Evolutionary conservation across 2,113 vertebrate genomes (phyloP), one percentile per base, ranked within the genome.

Genomic region (Takifugu flavidus): DNA sequence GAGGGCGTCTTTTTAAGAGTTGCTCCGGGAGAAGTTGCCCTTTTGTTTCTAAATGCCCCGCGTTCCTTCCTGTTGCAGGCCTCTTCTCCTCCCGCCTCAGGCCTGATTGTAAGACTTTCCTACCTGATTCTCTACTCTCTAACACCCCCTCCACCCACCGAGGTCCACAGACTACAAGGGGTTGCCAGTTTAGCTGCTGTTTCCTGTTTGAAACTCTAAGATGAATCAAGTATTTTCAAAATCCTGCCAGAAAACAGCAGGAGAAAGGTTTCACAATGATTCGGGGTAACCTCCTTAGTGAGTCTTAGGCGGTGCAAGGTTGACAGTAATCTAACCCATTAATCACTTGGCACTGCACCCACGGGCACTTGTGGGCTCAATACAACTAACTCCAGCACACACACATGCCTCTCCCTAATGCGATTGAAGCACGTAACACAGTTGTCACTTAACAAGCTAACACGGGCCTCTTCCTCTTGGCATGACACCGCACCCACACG

Each of bases 1-100:
- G 66, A 54, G 51, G 54, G 26, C 25, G 52, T 63, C 66, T 44
- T 31, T 66, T 1, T n/a, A 28, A 42, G 13, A 45, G 56, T 59
- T 60, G 53, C 58, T 59, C 51, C 51, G 44, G 49, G 69, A 55
- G 51, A 70, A 56, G 53, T 29, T 78, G 31, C n/a, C 53, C 20
- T 59, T 26, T 66, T 29, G 20, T 59, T 43, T 81, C 76, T 80
- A 63, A 81, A 80, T 55, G 31, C 59, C 62, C 79, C 63, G 56
- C 75, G 63, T 81, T 78, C 76, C 80, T 82, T 83, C 87, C 78
- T 76, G 75, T 86, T 84, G 71, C 82, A 90, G 87, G 84, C 87
- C 74, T 84, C 85, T n/a, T 89, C 87, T 84, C 88, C 87, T 67
- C 86, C 88, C 47, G 85, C 89, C 51, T 88, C 86, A 78, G 88